phyloP scores from a whole-genome alignment of 1,140 invertebrate genomes.

The Neodiprion fabricii region DNA sequence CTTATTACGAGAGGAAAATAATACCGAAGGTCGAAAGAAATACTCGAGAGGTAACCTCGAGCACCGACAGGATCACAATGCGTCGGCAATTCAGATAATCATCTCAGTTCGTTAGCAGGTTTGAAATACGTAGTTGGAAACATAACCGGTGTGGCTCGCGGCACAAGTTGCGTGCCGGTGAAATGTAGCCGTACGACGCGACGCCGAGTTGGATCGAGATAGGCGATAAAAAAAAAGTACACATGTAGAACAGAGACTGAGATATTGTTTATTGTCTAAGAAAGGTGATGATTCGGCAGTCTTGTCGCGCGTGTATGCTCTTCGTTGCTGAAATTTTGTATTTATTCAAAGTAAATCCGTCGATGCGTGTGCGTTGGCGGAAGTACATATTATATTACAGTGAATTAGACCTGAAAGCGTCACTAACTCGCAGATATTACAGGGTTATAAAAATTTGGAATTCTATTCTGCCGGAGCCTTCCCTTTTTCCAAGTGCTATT shows the following conservation, averaged over 20 bases:
- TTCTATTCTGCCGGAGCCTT: background rate
- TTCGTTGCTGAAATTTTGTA: background rate
- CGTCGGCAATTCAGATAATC: slow-evolving; percentile 42
- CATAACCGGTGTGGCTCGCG: background rate
- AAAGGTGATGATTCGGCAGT: background rate
- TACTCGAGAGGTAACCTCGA: background rate
- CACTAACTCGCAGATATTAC: background rate
- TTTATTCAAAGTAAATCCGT: background rate
- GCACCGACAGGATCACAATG: slow-evolving; percentile 32
- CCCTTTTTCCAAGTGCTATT: background rate
- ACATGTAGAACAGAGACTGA: background rate
- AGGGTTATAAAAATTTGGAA: background rate
- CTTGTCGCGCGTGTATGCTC: background rate
- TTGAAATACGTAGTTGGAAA: slow-evolving; percentile 26
- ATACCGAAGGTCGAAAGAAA: background rate
- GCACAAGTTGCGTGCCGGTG: background rate
- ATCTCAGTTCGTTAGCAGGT: slow-evolving; percentile 50
- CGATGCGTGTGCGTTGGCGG: background rate
- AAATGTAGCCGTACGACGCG: background rate
- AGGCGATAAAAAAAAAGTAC: background rate
- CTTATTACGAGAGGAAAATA: background rate
- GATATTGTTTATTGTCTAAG: background rate
- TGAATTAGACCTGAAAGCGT: too few relatives aligned
- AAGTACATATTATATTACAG: background rate
- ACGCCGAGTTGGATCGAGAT: background rate